Evolutionary conservation across 1,140 invertebrate species (phyloP), one percentile per base, ranked within the genome.

Genomic region (Drosophila kohkoa): DNA sequence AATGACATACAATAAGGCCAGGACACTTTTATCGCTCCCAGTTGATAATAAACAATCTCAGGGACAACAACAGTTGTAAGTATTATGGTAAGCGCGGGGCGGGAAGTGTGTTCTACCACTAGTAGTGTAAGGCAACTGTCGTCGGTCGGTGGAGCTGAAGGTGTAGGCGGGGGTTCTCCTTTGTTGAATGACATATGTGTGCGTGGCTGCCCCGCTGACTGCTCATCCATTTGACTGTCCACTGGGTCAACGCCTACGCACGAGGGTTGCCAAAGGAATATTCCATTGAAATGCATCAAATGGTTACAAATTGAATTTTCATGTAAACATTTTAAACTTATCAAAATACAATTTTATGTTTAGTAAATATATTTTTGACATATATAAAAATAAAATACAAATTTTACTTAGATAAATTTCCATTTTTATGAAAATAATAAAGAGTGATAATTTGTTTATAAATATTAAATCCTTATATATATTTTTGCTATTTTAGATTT

Each of bases 11-110:
- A 79, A 89, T 85, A 89, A 89, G 70, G 85, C 70, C 72, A 89
- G 85, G 85, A 88, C 85, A 81, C 80, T 88, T 88, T 88, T 88
- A 88, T 88, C 85, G 85, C 75, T 85, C 81, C 81, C 77, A 60
- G 85, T 68, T 89, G 85, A 88, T 88, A 71, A 88, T 88, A 88
- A 88, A 88, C 85, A 89, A 89, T 88, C 81, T 81, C 48, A 41
- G 77, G 75, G 68, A 74, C 54, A 52, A 65, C 60, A 60, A 45
- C 60, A 54, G 57, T 60, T 60, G 48, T 45, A 25, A 28, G 10
- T 43, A 57, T 38, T 10, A 35, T 54, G 11, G 5, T n/a, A 49
- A 52, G 52, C 13, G 57, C 30, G 49, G 52, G 30, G 15, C 3
- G 11, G 25, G 35, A 10, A n/a, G 41, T 5, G 15, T 43, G 11